A percentile compares a stretch with the other conserved stretches of the same genome.
These are phyloP conservation scores for Chelonus insularis DNA, from an alignment of 1,140 invertebrate species.

Conservation along the genomic window DNA sequence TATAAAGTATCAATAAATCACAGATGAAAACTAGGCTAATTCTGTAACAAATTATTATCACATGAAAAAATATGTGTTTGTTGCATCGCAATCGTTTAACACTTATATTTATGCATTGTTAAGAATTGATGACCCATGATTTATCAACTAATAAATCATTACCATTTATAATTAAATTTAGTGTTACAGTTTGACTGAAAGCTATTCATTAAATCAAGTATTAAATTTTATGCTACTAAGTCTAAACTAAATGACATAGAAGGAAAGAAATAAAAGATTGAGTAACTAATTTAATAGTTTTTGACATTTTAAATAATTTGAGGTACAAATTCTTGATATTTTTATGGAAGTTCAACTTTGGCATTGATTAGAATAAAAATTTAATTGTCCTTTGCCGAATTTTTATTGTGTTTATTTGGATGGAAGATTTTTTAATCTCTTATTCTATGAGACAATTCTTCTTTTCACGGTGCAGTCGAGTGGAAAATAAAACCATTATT, in stretches of 20 bases:
- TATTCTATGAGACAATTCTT: too few species aligned
- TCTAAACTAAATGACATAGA: too few species aligned
- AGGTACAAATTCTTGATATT: not conserved
- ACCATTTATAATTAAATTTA: not conserved
- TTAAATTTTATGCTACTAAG: not conserved
- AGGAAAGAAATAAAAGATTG: too few species aligned
- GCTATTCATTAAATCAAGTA: not conserved
- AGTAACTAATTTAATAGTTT: too few species aligned
- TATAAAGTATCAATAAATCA: conserved; percentile 48
- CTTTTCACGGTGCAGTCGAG: too few species aligned
- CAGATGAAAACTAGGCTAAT: conserved; percentile 49
- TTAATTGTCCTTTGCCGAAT: not conserved
- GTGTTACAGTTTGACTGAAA: not conserved
- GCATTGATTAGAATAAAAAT: not conserved
- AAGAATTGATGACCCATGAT: conserved; percentile 41
- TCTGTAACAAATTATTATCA: conserved; percentile 54
- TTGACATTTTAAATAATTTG: not conserved
- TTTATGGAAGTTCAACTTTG: conserved; percentile 6
- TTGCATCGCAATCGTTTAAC: conserved; percentile 31
- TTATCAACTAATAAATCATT: conserved; percentile 32
- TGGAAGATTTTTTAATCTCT: not conserved
- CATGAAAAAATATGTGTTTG: conserved; percentile 53
- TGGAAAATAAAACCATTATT: too few species aligned
- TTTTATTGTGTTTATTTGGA: not conserved
- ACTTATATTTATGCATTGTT: conserved; percentile 28